phyloP scores from a whole-genome alignment of 2,888 invertebrate genomes.

The Matsumyia berberina region DNA sequence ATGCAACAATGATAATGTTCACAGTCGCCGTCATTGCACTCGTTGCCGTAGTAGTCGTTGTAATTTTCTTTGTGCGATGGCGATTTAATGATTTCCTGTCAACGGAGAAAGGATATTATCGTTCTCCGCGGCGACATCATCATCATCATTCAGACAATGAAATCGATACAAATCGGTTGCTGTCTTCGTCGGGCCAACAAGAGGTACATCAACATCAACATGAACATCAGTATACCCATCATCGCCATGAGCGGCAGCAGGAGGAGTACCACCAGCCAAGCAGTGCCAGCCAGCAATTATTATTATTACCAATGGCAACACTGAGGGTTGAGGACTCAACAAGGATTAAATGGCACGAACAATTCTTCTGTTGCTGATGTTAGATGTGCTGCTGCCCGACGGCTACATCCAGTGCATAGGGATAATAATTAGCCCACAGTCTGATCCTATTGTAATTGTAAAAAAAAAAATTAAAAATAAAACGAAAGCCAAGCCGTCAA shows the following conservation, averaged over 20 bases:
- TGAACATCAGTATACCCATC: slow-evolving; percentile 50
- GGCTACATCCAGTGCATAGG: slow-evolving; percentile 34
- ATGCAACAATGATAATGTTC: slow-evolving; percentile 71
- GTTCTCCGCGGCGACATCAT: slow-evolving; percentile 72
- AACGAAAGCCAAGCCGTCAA: slow-evolving; percentile 15
- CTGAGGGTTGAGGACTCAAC: slow-evolving; percentile 11
- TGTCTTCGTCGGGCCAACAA: slow-evolving; percentile 58
- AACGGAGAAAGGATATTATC: slow-evolving; percentile 73
- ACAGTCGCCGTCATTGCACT: slow-evolving; percentile 61
- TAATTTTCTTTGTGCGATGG: slow-evolving; percentile 71
- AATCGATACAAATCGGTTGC: slow-evolving; percentile 72
- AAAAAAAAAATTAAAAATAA: slow-evolving; percentile 24
- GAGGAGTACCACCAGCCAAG: slow-evolving; percentile 65
- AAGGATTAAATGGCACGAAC: slow-evolving; percentile 44
- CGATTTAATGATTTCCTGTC: slow-evolving; percentile 76
- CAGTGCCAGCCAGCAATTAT: slow-evolving; percentile 42
- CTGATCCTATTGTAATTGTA: slow-evolving; percentile 82
- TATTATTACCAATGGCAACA: slow-evolving; percentile 57
- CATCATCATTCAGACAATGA: slow-evolving; percentile 70
- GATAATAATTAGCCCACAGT: slow-evolving; percentile 71
- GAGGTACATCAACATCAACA: slow-evolving; percentile 64
- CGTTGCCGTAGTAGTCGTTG: slow-evolving; percentile 32
- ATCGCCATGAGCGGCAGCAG: slow-evolving; percentile 59
- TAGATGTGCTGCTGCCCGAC: slow-evolving; percentile 43
- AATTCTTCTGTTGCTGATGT: slow-evolving; percentile 53